Evolutionary conservation across 2,797 vertebrate genomes (phyloP).

Genomic region (Garrulus glandarius): DNA sequence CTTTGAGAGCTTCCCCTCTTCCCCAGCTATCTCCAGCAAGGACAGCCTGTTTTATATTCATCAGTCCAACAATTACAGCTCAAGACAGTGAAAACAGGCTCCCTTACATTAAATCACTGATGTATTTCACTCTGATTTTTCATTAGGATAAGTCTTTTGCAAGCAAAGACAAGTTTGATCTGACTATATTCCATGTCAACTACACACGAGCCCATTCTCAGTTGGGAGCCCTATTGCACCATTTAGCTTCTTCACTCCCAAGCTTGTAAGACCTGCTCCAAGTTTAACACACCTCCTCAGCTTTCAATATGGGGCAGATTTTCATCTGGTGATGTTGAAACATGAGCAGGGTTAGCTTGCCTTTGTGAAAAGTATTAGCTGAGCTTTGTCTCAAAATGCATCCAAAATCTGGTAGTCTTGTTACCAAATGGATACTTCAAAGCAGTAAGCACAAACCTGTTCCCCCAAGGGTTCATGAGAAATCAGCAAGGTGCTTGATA

Average conservation of each 20-base stretch:
- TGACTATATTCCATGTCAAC: neutral
- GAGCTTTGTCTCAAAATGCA: neutral
- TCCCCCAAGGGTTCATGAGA: neutral
- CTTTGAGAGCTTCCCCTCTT: neutral
- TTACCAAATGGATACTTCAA: neutral
- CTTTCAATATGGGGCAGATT: neutral
- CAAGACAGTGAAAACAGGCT: neutral
- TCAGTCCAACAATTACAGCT: neutral
- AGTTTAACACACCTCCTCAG: neutral
- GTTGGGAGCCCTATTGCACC: rapidly evolving
- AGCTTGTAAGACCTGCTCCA: neutral
- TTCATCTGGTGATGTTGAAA: neutral
- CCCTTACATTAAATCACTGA: neutral
- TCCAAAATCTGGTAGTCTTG: neutral
- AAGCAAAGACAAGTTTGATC: neutral
- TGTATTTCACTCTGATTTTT: neutral
- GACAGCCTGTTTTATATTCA: neutral
- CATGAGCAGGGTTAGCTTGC: neutral
- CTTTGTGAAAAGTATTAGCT: neutral
- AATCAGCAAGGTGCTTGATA: neutral
- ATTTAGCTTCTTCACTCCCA: neutral
- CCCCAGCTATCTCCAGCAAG: neutral
- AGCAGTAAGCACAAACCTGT: neutral
- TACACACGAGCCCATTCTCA: neutral
- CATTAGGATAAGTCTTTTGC: neutral